phyloP scores from a whole-genome alignment of 1,140 invertebrate species.

The Archegozetes longisetosus region DNA sequence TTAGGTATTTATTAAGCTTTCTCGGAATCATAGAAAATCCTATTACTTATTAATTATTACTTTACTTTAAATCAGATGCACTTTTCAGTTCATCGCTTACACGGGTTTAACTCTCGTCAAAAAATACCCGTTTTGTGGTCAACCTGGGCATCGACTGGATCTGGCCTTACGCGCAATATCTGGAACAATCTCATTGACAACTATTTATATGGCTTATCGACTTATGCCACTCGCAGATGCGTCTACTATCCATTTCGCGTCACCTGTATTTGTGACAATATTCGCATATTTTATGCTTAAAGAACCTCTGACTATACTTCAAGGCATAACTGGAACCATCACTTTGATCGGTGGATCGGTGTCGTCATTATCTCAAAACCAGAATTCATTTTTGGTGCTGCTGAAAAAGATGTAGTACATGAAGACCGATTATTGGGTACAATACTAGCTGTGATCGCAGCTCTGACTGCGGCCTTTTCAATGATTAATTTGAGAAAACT shows the following conservation, averaged over 20 bases:
- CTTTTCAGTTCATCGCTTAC: constrained; percentile 4
- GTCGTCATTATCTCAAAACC: constrained; percentile 36
- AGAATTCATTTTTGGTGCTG: constrained; percentile 31
- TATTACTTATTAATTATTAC: background rate
- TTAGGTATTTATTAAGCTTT: constrained; percentile 9
- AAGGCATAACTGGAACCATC: constrained; percentile 32
- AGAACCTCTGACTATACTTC: constrained; percentile 36
- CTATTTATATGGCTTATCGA: constrained; percentile 18
- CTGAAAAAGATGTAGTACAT: constrained; percentile 2
- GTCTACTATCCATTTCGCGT: constrained; percentile 40
- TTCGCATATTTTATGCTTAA: constrained; percentile 36
- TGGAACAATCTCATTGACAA: constrained; percentile 6
- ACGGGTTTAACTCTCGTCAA: background rate
- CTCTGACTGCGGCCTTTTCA: constrained; percentile 68
- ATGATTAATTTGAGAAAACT: constrained; percentile 64
- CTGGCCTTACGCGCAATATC: background rate
- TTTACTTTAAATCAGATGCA: background rate
- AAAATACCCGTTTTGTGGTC: constrained; percentile 3
- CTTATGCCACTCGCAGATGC: constrained; percentile 38
- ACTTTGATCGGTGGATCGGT: constrained; percentile 34
- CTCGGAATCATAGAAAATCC: too few species aligned
- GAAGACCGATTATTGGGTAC: constrained; percentile 48
- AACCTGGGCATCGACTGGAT: constrained; percentile 7
- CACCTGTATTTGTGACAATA: constrained; percentile 36
- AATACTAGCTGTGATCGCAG: constrained; percentile 59